Evolutionary conservation across 2,888 invertebrate genomes (phyloP).

Genomic region (Drosophila borborema): DNA sequence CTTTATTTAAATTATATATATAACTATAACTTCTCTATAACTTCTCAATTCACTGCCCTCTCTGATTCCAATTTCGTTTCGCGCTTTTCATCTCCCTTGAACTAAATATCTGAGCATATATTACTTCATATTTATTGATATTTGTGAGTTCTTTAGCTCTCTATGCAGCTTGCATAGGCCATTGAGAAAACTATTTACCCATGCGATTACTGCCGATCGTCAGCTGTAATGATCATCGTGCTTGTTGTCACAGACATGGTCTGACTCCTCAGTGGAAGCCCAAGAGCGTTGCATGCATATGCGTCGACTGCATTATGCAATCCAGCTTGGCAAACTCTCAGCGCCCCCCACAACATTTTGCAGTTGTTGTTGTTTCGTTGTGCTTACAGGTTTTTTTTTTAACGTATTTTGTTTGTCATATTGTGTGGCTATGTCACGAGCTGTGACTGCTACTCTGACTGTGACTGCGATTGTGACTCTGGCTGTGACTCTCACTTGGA

Average conservation of each 20-base stretch:
- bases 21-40: neutral
- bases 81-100: neutral
- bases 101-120: constrained; percentile 2
- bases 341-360: constrained; percentile 21
- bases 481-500: neutral
- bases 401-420: constrained; percentile 53
- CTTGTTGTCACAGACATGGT: constrained; percentile 30
- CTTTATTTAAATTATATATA: too few species aligned
- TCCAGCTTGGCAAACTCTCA: constrained; percentile 42
- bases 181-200: constrained; percentile 29
- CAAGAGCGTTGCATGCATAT: constrained; percentile 16
- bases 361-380: constrained; percentile 16
- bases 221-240: constrained; percentile 10
- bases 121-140: neutral
- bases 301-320: constrained; percentile 50
- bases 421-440: constrained; percentile 28
- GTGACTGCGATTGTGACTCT: neutral
- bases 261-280: neutral
- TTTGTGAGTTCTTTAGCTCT: constrained; percentile 13
- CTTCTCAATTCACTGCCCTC: neutral
- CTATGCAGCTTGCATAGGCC: neutral
- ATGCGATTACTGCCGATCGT: constrained; percentile 7
- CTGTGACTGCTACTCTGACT: constrained; percentile 8
- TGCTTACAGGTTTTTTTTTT: constrained; percentile 59
- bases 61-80: neutral